Evolutionary conservation across 2,113 vertebrate species (phyloP).

Genomic region (Eubucco bourcierii): DNA sequence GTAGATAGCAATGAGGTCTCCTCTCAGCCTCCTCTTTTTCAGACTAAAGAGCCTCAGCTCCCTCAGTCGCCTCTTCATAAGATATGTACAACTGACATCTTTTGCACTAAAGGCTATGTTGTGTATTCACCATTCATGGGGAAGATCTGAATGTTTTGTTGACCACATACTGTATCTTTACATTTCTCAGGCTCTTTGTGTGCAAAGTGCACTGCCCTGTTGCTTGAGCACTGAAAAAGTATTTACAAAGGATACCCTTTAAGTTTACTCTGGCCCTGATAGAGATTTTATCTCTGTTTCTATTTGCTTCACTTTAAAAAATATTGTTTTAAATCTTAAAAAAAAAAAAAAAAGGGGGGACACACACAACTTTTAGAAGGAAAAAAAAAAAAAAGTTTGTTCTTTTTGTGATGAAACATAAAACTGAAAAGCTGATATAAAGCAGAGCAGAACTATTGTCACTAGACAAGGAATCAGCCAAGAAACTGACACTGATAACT

Average conservation of each 20-base stretch:
- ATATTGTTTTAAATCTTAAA: neutral
- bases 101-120: neutral
- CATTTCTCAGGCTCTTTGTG: neutral
- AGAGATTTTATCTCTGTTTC: neutral
- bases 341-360: too few species aligned
- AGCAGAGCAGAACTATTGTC: neutral
- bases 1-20: too few species aligned
- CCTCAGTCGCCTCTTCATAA: too few species aligned
- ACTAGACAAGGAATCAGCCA: neutral
- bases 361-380: too few species aligned
- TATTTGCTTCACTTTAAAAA: neutral
- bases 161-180: neutral
- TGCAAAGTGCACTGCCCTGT: neutral
- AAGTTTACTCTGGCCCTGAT: neutral
- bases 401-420: neutral
- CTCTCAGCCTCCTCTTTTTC: too few species aligned
- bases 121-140: fast-evolving
- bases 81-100: neutral
- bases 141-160: neutral
- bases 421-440: neutral
- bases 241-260: neutral
- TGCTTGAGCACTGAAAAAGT: neutral
- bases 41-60: too few species aligned
- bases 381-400: neutral
- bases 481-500: neutral